Percentiles rank a stretch among this genome's conserved stretches.
phyloP scores from a whole-genome alignment of 2,797 vertebrate species.

The Sebastes nivosus region DNA sequence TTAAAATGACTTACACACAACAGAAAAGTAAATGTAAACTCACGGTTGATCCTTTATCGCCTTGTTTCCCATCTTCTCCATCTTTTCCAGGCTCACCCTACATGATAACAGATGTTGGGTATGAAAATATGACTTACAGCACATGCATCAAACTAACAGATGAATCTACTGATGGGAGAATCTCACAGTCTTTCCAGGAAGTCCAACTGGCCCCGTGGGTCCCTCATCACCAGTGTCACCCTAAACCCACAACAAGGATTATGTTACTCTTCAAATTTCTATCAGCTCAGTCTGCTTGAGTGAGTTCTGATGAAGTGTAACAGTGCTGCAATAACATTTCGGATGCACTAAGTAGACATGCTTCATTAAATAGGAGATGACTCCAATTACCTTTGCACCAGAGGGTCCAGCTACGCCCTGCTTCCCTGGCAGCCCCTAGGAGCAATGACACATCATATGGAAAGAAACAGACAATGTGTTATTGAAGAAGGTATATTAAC shows the following conservation, averaged over 20 bases:
- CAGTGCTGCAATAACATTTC: background rate
- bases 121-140: background rate
- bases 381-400: slow-evolving; percentile 79
- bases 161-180: background rate
- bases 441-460: slow-evolving; percentile 17
- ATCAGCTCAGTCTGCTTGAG: background rate
- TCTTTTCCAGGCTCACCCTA: slow-evolving; percentile 76
- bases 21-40: slow-evolving; percentile 30
- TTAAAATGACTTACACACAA: background rate
- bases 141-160: background rate
- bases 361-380: slow-evolving; percentile 10
- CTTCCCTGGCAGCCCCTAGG: slow-evolving; percentile 84
- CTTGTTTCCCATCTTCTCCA: slow-evolving; percentile 78
- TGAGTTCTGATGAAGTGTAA: background rate
- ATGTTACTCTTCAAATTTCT: background rate
- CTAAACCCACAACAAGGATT: slow-evolving; percentile 53
- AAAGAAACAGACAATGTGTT: background rate
- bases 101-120: background rate
- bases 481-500: background rate
- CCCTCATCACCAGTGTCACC: slow-evolving; percentile 79
- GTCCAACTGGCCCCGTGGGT: slow-evolving; percentile 75
- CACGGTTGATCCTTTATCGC: slow-evolving; percentile 80
- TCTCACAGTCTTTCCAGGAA: slow-evolving; percentile 82
- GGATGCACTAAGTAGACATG: slow-evolving; percentile 2
- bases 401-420: slow-evolving; percentile 73